phyloP scores from a whole-genome alignment of 2,113 vertebrate genomes.

The Spea bombifrons region DNA sequence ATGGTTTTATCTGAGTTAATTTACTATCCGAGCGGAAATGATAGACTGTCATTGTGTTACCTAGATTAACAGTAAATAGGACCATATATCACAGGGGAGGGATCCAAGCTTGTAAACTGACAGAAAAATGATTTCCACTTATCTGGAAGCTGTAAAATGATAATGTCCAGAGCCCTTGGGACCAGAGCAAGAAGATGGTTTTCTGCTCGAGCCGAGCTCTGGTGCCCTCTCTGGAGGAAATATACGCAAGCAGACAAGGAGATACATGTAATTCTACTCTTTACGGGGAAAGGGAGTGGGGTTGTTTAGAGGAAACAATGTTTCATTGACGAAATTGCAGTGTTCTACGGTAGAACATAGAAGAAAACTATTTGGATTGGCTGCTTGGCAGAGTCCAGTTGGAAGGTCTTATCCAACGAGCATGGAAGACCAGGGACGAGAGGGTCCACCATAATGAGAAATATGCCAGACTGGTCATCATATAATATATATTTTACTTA shows the following conservation, averaged over 20 bases:
- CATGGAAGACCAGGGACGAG: too few species aligned
- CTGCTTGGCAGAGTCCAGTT: too few species aligned
- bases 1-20: constrained; percentile 74
- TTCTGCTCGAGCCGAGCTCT: not conserved
- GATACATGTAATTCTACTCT: too few species aligned
- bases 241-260: not conserved
- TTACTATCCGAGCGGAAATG: constrained; percentile 73
- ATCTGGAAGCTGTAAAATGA: constrained; percentile 52
- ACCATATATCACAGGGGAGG: constrained; percentile 66
- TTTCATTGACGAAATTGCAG: too few species aligned
- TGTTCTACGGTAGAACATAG: too few species aligned
- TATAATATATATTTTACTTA: too few species aligned
- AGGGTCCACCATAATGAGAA: too few species aligned
- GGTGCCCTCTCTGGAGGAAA: not conserved
- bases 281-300: too few species aligned
- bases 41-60: constrained; percentile 74
- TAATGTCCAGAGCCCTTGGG: not conserved
- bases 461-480: too few species aligned
- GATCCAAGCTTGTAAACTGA: constrained; percentile 54
- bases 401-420: too few species aligned
- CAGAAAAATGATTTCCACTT: constrained; percentile 60
- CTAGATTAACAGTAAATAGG: constrained; percentile 70
- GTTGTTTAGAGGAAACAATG: too few species aligned
- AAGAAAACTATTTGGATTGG: too few species aligned
- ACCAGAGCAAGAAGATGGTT: not conserved